Evolutionary conservation across 1,140 invertebrate species (phyloP), one percentile per base, ranked within the genome.

Genomic region (Ostrea edulis): DNA sequence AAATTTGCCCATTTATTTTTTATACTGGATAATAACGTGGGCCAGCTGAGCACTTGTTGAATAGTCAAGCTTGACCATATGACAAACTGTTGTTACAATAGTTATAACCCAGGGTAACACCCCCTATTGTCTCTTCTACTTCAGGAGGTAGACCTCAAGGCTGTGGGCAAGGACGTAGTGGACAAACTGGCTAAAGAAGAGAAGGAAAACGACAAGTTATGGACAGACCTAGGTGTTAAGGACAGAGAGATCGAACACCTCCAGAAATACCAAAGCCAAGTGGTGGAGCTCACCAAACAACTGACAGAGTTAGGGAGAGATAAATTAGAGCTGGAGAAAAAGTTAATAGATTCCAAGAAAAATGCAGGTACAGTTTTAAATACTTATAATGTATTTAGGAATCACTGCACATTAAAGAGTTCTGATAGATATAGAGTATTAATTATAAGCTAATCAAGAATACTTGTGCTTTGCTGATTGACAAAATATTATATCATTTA

Each of bases 91-190:
- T n/a, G n/a, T n/a, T n/a, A n/a, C n/a, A n/a, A n/a, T n/a, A n/a
- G n/a, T n/a, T n/a, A n/a, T n/a, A n/a, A n/a, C n/a, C n/a, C n/a
- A n/a, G 35, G 5, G 35, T 44, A 44, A 44, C n/a, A n/a, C n/a
- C 35, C 35, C 5, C 2, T 44, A 44, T 44, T 44, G 35, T 62
- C 17, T 62, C 20, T 77, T 29, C 9, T 25, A 29, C 68, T 14
- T 77, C 14, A 77, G 68, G 68, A 77, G 29, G 68, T 77, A 9
- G 68, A 77, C 68, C 11, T 12, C 14, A 77, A 77, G 68, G 68
- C 25, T 29, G 68, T 29, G 14, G 68, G 29, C 5, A 29, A 77
- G 29, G 68, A 77, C 9, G 25, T 77, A 4, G 12, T 77, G 29
- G 68, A 77, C 12, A 77, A 77, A 77, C 25, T 77, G 25, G 22